These are phyloP conservation scores for Neolamprologus sp. DNA, from an alignment of 2,113 vertebrate species.

Conservation along the genomic window DNA sequence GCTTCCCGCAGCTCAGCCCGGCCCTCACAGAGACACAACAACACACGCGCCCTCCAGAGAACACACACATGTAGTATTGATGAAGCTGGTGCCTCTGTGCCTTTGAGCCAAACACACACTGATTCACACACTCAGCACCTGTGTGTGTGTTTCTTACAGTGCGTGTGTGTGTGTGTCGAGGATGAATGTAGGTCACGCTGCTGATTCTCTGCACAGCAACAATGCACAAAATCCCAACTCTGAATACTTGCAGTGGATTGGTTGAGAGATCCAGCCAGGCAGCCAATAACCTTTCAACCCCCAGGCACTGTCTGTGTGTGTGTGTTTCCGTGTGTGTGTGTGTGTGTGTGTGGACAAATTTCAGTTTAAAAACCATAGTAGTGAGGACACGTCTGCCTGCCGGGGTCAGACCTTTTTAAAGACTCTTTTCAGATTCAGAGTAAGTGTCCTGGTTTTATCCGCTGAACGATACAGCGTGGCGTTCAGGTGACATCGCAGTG, in stretches of 20 bases:
- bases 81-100: not conserved
- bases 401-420: not conserved
- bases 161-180: not conserved
- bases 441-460: not conserved
- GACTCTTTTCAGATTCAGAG: not conserved
- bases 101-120: not conserved
- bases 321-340: not conserved
- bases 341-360: not conserved
- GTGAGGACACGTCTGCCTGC: not conserved
- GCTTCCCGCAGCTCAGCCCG: not conserved
- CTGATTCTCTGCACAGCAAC: constrained; percentile 72
- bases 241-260: constrained; percentile 61
- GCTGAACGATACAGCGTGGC: not conserved
- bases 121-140: not conserved
- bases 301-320: not conserved
- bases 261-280: constrained; percentile 49
- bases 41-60: not conserved
- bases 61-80: not conserved
- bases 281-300: constrained; percentile 74
- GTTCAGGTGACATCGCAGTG: not conserved
- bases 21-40: not conserved
- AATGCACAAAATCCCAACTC: constrained; percentile 66
- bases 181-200: constrained; percentile 58
- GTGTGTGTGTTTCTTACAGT: not conserved
- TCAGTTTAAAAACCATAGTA: not conserved